Evolutionary conservation across 2,113 vertebrate genomes (phyloP).

Genomic region (Eulemur macaco): DNA sequence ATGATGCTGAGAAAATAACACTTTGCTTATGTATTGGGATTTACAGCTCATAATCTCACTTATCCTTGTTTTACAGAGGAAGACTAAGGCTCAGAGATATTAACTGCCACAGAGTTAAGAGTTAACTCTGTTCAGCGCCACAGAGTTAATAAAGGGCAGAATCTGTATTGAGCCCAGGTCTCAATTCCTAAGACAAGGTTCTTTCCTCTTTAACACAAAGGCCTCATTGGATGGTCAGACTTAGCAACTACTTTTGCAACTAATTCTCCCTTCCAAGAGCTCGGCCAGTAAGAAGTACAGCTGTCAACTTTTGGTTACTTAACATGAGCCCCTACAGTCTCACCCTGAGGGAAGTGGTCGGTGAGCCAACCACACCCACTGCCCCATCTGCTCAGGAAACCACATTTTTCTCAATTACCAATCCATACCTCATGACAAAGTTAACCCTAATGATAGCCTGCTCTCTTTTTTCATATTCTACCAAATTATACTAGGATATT

Average conservation of each 20-base stretch:
- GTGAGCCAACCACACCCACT: background rate
- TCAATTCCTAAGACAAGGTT: background rate
- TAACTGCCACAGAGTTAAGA: background rate
- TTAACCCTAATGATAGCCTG: background rate
- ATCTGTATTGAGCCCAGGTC: background rate
- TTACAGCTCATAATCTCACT: background rate
- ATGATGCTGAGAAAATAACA: background rate
- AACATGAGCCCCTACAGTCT: background rate
- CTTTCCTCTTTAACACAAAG: background rate
- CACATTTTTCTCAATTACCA: background rate
- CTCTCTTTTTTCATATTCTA: slow-evolving; percentile 22
- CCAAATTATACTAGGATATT: background rate
- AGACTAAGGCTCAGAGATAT: background rate
- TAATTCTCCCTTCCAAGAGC: background rate
- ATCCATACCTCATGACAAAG: background rate
- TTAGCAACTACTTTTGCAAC: background rate
- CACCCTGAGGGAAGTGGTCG: background rate
- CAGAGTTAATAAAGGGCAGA: background rate
- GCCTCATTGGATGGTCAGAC: background rate
- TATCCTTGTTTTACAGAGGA: background rate
- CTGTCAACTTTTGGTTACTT: background rate
- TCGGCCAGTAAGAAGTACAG: background rate
- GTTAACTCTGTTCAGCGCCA: background rate
- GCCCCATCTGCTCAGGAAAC: background rate
- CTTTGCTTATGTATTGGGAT: background rate